Base-by-base conservation (phyloP, 1,140 invertebrate genomes). In the Centruroides vittatus region DNA sequence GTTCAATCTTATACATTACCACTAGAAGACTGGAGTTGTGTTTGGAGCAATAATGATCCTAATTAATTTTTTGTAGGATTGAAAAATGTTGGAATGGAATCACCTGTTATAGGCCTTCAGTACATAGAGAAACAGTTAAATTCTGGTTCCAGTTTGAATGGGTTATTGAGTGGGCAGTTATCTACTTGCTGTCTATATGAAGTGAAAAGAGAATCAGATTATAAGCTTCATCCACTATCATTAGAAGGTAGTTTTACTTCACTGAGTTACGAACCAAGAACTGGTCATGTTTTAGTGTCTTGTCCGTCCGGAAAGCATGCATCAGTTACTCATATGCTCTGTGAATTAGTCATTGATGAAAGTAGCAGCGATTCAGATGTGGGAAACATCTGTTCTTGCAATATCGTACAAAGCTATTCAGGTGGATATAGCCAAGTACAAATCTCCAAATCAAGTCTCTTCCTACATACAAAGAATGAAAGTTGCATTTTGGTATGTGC, bases 21-120 rank as follows among this genome's bases (percentile, higher is more conserved):
- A 2, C 71, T 73, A 36, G 80, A 81, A 49, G 72, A 89, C 0
- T 94, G 90, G 90, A 88, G 88, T 34, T 90, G 89, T 69, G 81
- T 83, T 34, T 88, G 90, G 85, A 85, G 88, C 69, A 72, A 74
- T 6, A 74, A 82, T 12, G 79, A 85, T 63, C 73, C 77, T 3
- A 80, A 86, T 67, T 76, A 84, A 58, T 86, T 92, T 64, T 83
- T 84, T 69, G 80, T 82, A 6, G 88, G 88, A 0, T 80, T 80
- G 0, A 78, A 81, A 49, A 82, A 80, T 59, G 87, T 69, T 35
- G 70, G 60, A 35, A 48, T 60, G 47, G 63, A 63, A 52, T 71
- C 73, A 35, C 73, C 73, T 36, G 73, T 75, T 23, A 71, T 70
- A 9, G 67, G 72, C 8, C 56, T 75, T n/a, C 69, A 73, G 55